Percentiles rank a stretch among this genome's conserved stretches.
phyloP scores from a whole-genome alignment of 2,888 invertebrate genomes.

The Latrodectus hesperus region DNA sequence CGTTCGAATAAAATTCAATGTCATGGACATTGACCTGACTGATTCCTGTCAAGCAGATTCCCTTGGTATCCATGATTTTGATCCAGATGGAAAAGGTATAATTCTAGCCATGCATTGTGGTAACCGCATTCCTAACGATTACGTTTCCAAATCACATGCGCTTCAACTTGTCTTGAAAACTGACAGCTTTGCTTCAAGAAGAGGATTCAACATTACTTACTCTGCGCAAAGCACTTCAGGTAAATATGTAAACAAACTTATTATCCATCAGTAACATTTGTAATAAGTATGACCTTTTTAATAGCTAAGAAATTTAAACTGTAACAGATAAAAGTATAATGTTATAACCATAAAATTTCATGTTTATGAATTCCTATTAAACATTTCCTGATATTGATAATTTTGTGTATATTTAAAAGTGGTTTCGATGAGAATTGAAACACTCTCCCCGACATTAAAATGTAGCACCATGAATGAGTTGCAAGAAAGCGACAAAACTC shows the following conservation, averaged over 20 bases:
- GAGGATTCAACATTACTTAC: constrained; percentile 58
- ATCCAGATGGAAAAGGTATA: constrained; percentile 15
- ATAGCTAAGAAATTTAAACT: too few relatives aligned
- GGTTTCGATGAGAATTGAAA: too few relatives aligned
- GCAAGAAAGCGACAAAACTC: too few relatives aligned
- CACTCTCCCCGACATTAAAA: too few relatives aligned
- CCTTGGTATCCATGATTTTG: constrained; percentile 36
- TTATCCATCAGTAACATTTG: too few relatives aligned
- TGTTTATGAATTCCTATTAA: too few relatives aligned
- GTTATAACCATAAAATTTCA: too few relatives aligned
- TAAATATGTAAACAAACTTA: constrained; percentile 15
- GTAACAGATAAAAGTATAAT: too few relatives aligned
- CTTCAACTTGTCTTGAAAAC: constrained; percentile 31
- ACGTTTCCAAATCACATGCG: constrained; percentile 28
- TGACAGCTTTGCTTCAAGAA: constrained; percentile 29
- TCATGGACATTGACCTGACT: constrained; percentile 47
- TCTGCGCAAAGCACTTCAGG: constrained; percentile 9
- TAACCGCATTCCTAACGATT: constrained; percentile 19
- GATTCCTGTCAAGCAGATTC: constrained; percentile 31
- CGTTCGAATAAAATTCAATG: constrained; percentile 43
- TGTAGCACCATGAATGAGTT: too few relatives aligned
- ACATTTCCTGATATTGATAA: too few relatives aligned
- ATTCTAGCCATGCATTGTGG: constrained; percentile 16
- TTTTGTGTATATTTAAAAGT: too few relatives aligned
- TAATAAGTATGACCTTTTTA: too few relatives aligned